Evolutionary conservation across 2,797 vertebrate genomes (phyloP), one percentile per base, ranked within the genome.

Genomic region (Lindbergichthys nudifrons): DNA sequence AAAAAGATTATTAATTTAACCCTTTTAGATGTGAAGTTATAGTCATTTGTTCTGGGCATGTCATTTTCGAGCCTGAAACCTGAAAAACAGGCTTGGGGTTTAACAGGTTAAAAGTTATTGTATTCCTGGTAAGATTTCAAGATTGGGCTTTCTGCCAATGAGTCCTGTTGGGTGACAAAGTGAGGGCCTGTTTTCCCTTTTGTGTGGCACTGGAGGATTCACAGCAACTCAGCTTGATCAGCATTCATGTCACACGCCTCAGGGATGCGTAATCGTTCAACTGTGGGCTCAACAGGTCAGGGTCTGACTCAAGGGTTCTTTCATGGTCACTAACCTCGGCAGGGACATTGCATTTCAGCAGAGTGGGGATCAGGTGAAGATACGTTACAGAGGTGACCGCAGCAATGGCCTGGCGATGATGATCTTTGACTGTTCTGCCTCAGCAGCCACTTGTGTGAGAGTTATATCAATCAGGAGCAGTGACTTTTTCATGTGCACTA

Each of bases 231-330:
- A 10, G 61, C 53, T 63, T 65, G 65, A 85, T 92, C 81, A 73
- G 64, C 71, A 93, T 94, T 93, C 89, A 73, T 56, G 66, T 82
- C 87, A 82, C 82, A 71, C 46, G 2, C 60, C 64, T 68, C 59
- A 42, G 54, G 69, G 77, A 79, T 79, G 80, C 52, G 73, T 87
- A 84, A 83, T 84, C 26, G 41, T 75, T 88, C 72, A 75, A 82
- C 85, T 81, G 75, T 74, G 79, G 80, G 80, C 70, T 72, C 70
- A 45, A 30, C 80, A 76, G 87, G 88, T 91, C 90, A 86, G 80
- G 79, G 87, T 85, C 79, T 79, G 85, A 89, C 86, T 90, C 84
- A 50, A 82, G 80, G 81, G 84, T 83, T 74, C 79, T 86, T 84
- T 91, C 82, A 88, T 86, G 85, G 87, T 84, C 18, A 32, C 73